Base-by-base conservation (phyloP, 2,888 invertebrate species). In the Acanthococcus lagerstroemiae region DNA sequence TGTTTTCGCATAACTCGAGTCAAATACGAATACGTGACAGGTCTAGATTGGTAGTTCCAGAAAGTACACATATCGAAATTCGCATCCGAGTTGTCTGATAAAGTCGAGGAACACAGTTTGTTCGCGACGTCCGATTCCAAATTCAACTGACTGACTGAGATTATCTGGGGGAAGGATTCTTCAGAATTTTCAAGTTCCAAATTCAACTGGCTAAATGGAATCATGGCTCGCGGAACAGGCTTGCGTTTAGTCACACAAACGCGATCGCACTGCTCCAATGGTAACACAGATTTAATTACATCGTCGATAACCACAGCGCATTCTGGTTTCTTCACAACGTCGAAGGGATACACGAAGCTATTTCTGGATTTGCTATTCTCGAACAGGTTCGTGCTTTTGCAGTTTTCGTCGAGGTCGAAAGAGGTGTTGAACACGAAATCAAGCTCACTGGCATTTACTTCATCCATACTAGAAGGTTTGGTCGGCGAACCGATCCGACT, bases 321-420 rank as follows among this genome's bases (percentile, higher is more conserved):
- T 30, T 6, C 3, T 2, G 58, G 60, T 50, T 27, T 61, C 9
- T 50, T 61, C 4, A 61, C 19, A 22, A 4, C 3, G 26, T 27
- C 30, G 5, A n/a, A 52, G 2, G 60, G 60, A 30, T 61, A 61
- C 2, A 50, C 22, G 50, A 57, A 57, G 25, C 17, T 45, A 4
- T 15, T n/a, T n/a, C n/a, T n/a, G n/a, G n/a, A 22, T 52, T 52
- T 52, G 4, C 24, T 52, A 15, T 48, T 48, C n/a, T n/a, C n/a
- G n/a, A n/a, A n/a, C n/a, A n/a, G n/a, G n/a, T n/a, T n/a, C n/a
- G n/a, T n/a, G n/a, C n/a, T 48, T 12, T 15, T 17, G 12, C 50
- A 19, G 5, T 19, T 30, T 27, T 46, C 25, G 26, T 5, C 3
- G 12, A 12, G 7, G 17, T 17, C 27, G 4, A 25, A 48, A 9